phyloP scores from a whole-genome alignment of 2,888 invertebrate genomes.

The Xylota sylvarum region DNA sequence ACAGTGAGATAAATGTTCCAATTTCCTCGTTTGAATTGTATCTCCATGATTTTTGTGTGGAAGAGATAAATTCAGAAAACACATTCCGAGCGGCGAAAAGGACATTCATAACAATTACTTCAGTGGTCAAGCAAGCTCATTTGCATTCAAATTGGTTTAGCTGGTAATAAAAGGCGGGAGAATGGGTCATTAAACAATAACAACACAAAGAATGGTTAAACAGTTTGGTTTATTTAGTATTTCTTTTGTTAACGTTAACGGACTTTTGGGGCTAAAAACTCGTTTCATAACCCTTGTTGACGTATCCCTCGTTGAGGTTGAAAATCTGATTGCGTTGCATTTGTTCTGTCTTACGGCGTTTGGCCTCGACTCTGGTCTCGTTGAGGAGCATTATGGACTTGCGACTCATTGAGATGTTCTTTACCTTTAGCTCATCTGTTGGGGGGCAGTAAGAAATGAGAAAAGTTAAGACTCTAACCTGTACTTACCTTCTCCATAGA shows the following conservation, averaged over 20 bases:
- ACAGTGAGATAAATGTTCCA: slow-evolving; percentile 12
- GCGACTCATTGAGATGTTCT: slow-evolving; percentile 82
- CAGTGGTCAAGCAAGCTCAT: slow-evolving; percentile 24
- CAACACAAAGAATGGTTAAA: background rate
- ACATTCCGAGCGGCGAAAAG: slow-evolving; percentile 1
- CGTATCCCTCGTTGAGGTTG: slow-evolving; percentile 78
- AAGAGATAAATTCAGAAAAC: slow-evolving; percentile 26
- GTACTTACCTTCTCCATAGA: slow-evolving; percentile 81
- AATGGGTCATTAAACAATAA: background rate
- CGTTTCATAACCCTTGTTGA: slow-evolving; percentile 80
- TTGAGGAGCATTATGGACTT: slow-evolving; percentile 83
- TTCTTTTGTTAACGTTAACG: slow-evolving; percentile 4
- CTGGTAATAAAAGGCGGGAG: background rate
- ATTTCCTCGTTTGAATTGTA: slow-evolving; percentile 26
- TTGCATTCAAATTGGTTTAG: slow-evolving; percentile 40
- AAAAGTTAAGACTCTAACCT: background rate
- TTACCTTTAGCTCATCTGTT: slow-evolving; percentile 81
- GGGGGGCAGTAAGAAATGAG: background rate
- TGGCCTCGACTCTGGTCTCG: slow-evolving; percentile 81
- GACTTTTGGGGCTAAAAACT: slow-evolving; percentile 26
- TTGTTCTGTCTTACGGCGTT: slow-evolving; percentile 79
- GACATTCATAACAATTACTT: slow-evolving; percentile 6
- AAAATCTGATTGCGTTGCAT: slow-evolving; percentile 78
- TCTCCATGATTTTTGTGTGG: background rate
- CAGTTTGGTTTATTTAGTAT: background rate